A percentile compares a stretch with the other conserved stretches of the same genome.
phyloP scores from a whole-genome alignment of 2,888 invertebrate genomes.

The Monoplex corrugatus region DNA sequence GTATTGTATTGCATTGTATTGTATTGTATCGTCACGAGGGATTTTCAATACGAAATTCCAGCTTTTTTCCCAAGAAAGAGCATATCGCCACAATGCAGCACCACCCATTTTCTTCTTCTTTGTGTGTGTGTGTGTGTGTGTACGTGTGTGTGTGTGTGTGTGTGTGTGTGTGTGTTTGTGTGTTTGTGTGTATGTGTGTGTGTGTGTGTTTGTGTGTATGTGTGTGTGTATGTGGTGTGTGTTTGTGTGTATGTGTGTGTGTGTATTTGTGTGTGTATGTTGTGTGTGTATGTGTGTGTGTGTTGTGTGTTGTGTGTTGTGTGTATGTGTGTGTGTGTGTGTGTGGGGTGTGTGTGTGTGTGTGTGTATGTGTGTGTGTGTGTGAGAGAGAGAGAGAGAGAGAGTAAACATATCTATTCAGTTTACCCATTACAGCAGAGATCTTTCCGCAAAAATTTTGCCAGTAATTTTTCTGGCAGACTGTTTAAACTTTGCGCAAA shows the following conservation, averaged over 20 bases:
- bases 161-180: neutral
- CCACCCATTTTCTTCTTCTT: too few species aligned
- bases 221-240: conserved; percentile 14
- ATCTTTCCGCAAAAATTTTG: neutral
- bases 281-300: neutral
- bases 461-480: too few species aligned
- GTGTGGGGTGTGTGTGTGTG: neutral
- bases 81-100: too few species aligned
- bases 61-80: too few species aligned
- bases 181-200: neutral
- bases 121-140: neutral
- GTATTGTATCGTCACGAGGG: too few species aligned
- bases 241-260: too few species aligned
- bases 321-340: neutral
- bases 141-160: neutral
- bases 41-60: too few species aligned
- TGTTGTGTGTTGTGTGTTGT: too few species aligned
- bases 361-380: neutral
- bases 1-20: too few species aligned
- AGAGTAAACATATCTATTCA: too few species aligned
- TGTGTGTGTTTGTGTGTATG: neutral
- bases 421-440: too few species aligned
- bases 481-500: too few species aligned
- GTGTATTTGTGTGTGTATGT: neutral
- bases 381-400: neutral